phyloP scores from a whole-genome alignment of 2,797 vertebrate genomes.

The Agapornis canus region DNA sequence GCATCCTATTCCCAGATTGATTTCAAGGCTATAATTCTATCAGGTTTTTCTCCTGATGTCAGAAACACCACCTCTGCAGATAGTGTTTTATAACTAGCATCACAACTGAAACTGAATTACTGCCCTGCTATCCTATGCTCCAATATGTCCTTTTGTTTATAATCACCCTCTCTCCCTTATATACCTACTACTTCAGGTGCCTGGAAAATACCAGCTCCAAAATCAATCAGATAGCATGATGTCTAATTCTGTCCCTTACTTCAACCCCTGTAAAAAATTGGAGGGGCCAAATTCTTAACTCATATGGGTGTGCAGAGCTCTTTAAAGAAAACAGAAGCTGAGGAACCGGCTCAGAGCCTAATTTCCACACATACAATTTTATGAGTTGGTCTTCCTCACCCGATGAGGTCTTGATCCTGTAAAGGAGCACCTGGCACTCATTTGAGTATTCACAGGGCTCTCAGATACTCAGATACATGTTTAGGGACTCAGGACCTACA shows the following conservation, averaged over 20 bases:
- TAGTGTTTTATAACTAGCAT: slow-evolving; percentile 69
- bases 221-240: slow-evolving; percentile 54
- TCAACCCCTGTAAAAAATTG: not conserved
- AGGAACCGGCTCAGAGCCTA: not conserved
- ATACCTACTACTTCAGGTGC: not conserved
- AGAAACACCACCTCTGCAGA: slow-evolving; percentile 60
- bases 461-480: not conserved
- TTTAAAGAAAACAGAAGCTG: not conserved
- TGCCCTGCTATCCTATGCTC: slow-evolving; percentile 27
- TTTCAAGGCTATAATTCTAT: slow-evolving; percentile 75
- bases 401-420: not conserved
- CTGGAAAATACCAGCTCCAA: slow-evolving; percentile 18
- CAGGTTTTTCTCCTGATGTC: slow-evolving; percentile 70
- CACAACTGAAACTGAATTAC: slow-evolving; percentile 60
- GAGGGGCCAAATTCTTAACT: not conserved
- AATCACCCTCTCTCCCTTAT: slow-evolving; percentile 16
- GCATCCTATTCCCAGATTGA: slow-evolving; percentile 70
- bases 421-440: not conserved
- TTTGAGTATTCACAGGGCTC: not conserved
- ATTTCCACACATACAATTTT: not conserved
- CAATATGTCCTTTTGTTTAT: slow-evolving; percentile 34
- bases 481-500: not conserved
- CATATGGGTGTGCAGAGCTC: not conserved
- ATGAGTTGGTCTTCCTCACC: not conserved
- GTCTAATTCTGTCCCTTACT: slow-evolving; percentile 36